Evolutionary conservation across 2,797 vertebrate species (phyloP).

Genomic region (Holocentrus rufus): DNA sequence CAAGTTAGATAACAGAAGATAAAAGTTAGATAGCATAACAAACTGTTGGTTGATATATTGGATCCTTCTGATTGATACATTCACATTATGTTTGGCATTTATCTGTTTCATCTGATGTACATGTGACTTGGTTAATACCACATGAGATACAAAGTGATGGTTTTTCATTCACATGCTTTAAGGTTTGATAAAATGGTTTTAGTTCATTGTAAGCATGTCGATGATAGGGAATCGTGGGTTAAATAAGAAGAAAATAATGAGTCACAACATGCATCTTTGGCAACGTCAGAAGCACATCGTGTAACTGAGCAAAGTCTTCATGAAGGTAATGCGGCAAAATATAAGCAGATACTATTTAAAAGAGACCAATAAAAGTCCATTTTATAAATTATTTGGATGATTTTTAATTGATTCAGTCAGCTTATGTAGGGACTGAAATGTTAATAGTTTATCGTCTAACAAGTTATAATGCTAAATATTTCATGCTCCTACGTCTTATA

Average conservation of each 20-base stretch:
- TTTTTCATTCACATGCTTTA: not conserved
- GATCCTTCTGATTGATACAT: not conserved
- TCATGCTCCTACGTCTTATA: too few species aligned
- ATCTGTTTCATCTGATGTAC: not conserved
- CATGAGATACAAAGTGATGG: not conserved
- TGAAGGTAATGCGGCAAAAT: not conserved
- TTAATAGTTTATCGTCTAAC: too few species aligned
- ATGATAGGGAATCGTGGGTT: not conserved
- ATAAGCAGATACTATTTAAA: not conserved
- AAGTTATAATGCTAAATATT: too few species aligned
- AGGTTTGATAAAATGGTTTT: not conserved
- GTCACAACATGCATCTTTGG: conserved; percentile 3
- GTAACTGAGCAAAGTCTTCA: conserved; percentile 1
- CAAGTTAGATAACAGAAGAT: conserved; percentile 4
- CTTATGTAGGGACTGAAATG: not conserved
- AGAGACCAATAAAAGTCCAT: not conserved
- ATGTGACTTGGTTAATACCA: not conserved
- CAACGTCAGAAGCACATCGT: conserved; percentile 17
- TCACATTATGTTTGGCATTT: not conserved
- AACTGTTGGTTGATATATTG: not conserved
- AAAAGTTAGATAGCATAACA: not conserved
- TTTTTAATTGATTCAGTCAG: not conserved
- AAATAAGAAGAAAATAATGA: not conserved
- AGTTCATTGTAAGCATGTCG: not conserved
- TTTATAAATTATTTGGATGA: not conserved